Conservation (phyloP, 2,797 vertebrate species). For the Anabas testudineus region DNA sequence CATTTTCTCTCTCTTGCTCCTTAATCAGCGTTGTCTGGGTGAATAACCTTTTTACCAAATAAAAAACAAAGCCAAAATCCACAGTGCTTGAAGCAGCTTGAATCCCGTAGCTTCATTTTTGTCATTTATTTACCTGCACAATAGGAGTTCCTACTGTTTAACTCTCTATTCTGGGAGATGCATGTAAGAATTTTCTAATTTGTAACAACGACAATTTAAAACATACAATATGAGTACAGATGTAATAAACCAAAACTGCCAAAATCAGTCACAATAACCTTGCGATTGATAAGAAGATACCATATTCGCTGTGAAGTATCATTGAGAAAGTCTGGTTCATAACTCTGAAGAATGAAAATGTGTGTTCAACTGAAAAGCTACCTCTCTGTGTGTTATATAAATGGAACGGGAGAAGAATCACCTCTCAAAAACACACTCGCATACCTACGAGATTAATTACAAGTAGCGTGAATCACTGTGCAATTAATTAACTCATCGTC, state of each 20-base stretch:
- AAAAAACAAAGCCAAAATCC: slow-evolving; percentile 37
- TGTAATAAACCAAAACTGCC: slow-evolving; percentile 11
- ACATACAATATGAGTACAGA: background rate
- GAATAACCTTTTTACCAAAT: slow-evolving; percentile 53
- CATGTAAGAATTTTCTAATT: background rate
- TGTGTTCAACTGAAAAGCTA: background rate
- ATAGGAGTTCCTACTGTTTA: slow-evolving; percentile 31
- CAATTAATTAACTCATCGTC: slow-evolving; percentile 87
- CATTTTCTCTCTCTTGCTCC: slow-evolving; percentile 36
- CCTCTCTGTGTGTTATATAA: slow-evolving; percentile 42
- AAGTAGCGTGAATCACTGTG: slow-evolving; percentile 81
- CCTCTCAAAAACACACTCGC: slow-evolving; percentile 76
- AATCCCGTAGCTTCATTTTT: slow-evolving; percentile 36
- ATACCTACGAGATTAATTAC: slow-evolving; percentile 84
- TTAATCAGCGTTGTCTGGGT: slow-evolving; percentile 40
- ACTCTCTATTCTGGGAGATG: slow-evolving; percentile 18
- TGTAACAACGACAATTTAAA: too few relatives aligned
- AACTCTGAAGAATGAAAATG: background rate
- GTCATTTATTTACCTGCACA: slow-evolving; percentile 42
- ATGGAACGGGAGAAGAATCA: slow-evolving; percentile 63
- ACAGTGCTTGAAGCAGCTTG: background rate
- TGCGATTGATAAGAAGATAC: background rate
- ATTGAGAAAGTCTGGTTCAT: slow-evolving; percentile 11
- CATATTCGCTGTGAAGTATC: background rate
- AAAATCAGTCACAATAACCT: background rate